A percentile compares a stretch with the other conserved stretches of the same genome.
Conservation (phyloP, 1,140 invertebrate genomes). For the Drosophila repletoides region DNA sequence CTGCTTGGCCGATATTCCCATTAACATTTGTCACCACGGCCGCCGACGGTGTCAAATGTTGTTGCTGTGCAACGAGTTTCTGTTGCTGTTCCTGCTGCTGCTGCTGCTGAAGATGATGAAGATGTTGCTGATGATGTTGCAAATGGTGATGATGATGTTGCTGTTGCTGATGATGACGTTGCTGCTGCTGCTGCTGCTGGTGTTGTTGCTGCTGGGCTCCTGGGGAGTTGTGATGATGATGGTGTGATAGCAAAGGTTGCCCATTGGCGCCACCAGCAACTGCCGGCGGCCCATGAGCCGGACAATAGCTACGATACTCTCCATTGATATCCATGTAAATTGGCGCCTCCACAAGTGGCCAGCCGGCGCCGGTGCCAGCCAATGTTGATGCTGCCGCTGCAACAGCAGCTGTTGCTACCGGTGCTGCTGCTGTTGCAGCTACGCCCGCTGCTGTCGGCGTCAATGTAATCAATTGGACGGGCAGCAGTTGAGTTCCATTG, state of each 20-base stretch:
- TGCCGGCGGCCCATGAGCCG: conserved; percentile 74
- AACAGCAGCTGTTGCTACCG: conserved; percentile 22
- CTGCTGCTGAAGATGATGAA: conserved; percentile 42
- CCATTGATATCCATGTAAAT: conserved; percentile 78
- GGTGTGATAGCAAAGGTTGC: conserved; percentile 38
- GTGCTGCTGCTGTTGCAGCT: conserved; percentile 25
- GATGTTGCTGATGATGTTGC: conserved; percentile 36
- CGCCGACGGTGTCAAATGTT: conserved; percentile 40
- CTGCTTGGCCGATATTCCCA: conserved; percentile 61
- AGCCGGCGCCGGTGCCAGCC: conserved; percentile 37
- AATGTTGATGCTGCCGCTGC: conserved; percentile 13
- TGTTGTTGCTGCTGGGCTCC: conserved; percentile 25
- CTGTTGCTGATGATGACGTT: conserved; percentile 16
- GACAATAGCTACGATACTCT: conserved; percentile 73
- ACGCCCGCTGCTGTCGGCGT: conserved; percentile 35
- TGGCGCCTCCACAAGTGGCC: conserved; percentile 75
- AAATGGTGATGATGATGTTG: conserved; percentile 23
- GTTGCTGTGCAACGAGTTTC: conserved; percentile 20
- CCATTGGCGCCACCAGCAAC: conserved; percentile 45
- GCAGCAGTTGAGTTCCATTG: conserved; percentile 54
- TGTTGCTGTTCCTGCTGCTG: conserved; percentile 39
- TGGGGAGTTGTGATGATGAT: conserved; percentile 40
- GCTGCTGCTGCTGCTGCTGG: conserved; percentile 48
- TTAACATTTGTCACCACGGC: conserved; percentile 63
- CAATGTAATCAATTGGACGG: conserved; percentile 66